A percentile compares a stretch with the other conserved stretches of the same genome.
These are phyloP conservation scores for Choreutis nemorana DNA, from an alignment of 2,888 invertebrate genomes.

Conservation along the genomic window DNA sequence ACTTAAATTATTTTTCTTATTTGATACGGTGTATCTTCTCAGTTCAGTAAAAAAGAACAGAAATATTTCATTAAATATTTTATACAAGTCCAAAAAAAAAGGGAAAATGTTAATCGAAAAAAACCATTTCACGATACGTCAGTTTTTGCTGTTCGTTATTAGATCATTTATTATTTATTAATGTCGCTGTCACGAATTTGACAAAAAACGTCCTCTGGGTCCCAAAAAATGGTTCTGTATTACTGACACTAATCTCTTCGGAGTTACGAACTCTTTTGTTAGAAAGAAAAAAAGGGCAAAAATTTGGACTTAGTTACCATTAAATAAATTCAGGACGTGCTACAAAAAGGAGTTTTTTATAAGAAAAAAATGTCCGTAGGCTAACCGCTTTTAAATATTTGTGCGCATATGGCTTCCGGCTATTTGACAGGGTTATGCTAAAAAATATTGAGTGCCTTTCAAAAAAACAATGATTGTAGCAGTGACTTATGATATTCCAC, in stretches of 20 bases:
- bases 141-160: conserved; percentile 18
- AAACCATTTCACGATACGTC: no score
- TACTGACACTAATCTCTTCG: conserved; percentile 52
- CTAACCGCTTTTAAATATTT: conserved; percentile 60
- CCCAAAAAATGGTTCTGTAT: conserved; percentile 51
- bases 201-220: conserved; percentile 31
- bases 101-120: no score
- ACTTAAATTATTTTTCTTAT: no score
- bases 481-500: conserved; percentile 42
- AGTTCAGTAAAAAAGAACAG: no score
- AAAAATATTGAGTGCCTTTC: conserved; percentile 32
- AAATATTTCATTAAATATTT: no score
- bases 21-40: no score
- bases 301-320: conserved; percentile 56
- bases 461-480: conserved; percentile 15
- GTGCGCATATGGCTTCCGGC: conserved; percentile 63
- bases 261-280: conserved; percentile 43
- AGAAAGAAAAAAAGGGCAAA: conserved; percentile 47
- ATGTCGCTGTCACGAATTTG: conserved; percentile 39
- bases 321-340: conserved; percentile 49
- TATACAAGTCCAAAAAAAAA: no score
- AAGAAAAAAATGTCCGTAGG: conserved; percentile 40
- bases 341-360: conserved; percentile 24
- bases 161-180: conserved; percentile 57
- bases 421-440: conserved; percentile 61